Percentiles rank a stretch among this genome's conserved stretches.
These are phyloP conservation scores for Hyles euphorbiae DNA, from an alignment of 1,140 invertebrate species.

Conservation along the genomic window DNA sequence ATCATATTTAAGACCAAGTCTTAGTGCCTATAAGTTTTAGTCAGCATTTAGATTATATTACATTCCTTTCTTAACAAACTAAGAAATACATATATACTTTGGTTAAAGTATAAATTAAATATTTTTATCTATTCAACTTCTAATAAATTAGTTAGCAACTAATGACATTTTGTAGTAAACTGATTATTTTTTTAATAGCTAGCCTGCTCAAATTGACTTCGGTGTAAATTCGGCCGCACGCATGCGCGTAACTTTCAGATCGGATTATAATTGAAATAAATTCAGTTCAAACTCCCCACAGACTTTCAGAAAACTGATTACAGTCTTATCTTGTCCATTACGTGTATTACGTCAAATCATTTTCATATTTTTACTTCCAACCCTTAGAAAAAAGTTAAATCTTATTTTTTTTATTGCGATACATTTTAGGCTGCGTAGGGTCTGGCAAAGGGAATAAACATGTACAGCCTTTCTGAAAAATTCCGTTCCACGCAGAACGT, in stretches of 20 bases:
- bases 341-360: conserved; percentile 3
- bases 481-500: conserved; percentile 30
- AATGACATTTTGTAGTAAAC: no score
- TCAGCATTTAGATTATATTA: no score
- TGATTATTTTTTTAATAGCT: background rate
- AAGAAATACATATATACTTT: no score
- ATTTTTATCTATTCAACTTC: no score
- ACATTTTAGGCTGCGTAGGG: no score
- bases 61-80: no score
- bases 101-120: no score
- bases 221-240: conserved; percentile 51
- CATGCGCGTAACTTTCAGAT: conserved; percentile 49
- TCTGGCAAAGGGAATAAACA: conserved; percentile 3
- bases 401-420: no score
- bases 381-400: background rate
- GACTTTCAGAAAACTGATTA: conserved; percentile 42
- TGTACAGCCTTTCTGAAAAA: background rate
- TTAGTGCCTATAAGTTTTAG: no score
- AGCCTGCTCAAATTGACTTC: conserved; percentile 6
- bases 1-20: no score
- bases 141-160: no score
- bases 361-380: background rate
- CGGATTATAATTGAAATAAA: conserved; percentile 72
- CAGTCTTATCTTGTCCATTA: conserved; percentile 30
- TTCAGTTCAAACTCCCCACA: conserved; percentile 46